Conservation (phyloP, 1,140 invertebrate species). For the Micrasema longulum region DNA sequence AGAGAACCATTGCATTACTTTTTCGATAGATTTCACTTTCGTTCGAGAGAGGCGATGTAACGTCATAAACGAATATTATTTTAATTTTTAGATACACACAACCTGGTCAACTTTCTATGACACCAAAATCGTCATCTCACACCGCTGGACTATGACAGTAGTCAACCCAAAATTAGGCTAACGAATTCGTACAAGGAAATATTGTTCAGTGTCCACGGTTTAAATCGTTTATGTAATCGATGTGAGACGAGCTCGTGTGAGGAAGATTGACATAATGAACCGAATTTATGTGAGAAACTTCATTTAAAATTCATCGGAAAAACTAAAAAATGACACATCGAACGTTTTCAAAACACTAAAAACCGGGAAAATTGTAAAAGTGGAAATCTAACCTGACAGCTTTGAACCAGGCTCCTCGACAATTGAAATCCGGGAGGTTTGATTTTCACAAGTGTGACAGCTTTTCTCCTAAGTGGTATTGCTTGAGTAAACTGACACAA, state of each 20-base stretch:
- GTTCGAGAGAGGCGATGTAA: slow-evolving; percentile 34
- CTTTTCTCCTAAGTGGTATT: slow-evolving; percentile 70
- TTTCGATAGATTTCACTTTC: slow-evolving; percentile 49
- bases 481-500: slow-evolving; percentile 79
- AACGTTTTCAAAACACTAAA: slow-evolving; percentile 31
- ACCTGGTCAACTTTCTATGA: slow-evolving; percentile 40
- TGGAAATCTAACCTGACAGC: slow-evolving; percentile 66
- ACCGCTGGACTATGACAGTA: slow-evolving; percentile 15
- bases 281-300: slow-evolving; percentile 38
- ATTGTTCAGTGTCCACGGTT: neutral
- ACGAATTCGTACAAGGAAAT: neutral
- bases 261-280: neutral
- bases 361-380: slow-evolving; percentile 40
- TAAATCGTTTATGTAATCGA: slow-evolving; percentile 44
- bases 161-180: slow-evolving; percentile 8
- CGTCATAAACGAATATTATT: slow-evolving; percentile 37
- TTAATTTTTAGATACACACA: slow-evolving; percentile 38
- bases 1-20: slow-evolving; percentile 38
- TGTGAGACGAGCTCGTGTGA: neutral
- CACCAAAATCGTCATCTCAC: slow-evolving; percentile 25
- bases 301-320: slow-evolving; percentile 7
- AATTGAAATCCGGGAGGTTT: slow-evolving; percentile 70
- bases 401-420: slow-evolving; percentile 67
- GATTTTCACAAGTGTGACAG: slow-evolving; percentile 72
- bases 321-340: neutral